Conservation (phyloP, 35 echinoderm and acorn worm species). For the Hemicentrotus pulcherrimus region DNA sequence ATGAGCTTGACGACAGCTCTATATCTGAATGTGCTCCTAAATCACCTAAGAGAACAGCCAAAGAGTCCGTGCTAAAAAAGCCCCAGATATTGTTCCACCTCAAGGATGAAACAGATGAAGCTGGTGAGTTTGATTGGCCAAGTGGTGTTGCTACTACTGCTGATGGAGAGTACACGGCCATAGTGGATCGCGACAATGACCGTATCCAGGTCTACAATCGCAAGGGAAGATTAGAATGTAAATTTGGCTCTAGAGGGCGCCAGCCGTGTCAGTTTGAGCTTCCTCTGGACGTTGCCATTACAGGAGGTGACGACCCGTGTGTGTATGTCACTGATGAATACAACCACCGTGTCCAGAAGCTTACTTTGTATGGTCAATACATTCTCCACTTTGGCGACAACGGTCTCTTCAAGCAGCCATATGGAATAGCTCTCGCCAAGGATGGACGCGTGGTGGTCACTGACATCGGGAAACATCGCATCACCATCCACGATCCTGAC, state of each 20-base stretch:
- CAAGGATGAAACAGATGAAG: slow-evolving; percentile 92
- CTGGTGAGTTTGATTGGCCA: slow-evolving; percentile 98
- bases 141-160: slow-evolving; percentile 89
- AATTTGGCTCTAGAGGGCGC: slow-evolving; percentile 94
- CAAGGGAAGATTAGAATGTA: slow-evolving; percentile 97
- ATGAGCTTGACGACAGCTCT: slow-evolving; percentile 81
- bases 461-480: slow-evolving; percentile 95
- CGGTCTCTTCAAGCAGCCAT: slow-evolving; percentile 96
- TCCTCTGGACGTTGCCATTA: slow-evolving; percentile 92
- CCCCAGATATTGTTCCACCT: slow-evolving; percentile 89
- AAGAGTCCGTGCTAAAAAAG: slow-evolving; percentile 63
- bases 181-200: slow-evolving; percentile 97
- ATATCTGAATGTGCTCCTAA: slow-evolving; percentile 70
- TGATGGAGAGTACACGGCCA: slow-evolving; percentile 90
- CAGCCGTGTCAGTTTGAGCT: slow-evolving; percentile 94
- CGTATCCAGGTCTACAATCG: slow-evolving; percentile 96
- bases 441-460: slow-evolving; percentile 83
- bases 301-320: slow-evolving; percentile 85
- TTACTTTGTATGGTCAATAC: slow-evolving; percentile 94
- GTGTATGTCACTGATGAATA: slow-evolving; percentile 97
- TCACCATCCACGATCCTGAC: slow-evolving; percentile 91
- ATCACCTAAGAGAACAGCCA: slow-evolving; percentile 62
- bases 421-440: slow-evolving; percentile 84
- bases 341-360: slow-evolving; percentile 98
- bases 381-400: slow-evolving; percentile 96